Base-by-base conservation (phyloP, 2,797 vertebrate species). In the Thunnus albacares region DNA sequence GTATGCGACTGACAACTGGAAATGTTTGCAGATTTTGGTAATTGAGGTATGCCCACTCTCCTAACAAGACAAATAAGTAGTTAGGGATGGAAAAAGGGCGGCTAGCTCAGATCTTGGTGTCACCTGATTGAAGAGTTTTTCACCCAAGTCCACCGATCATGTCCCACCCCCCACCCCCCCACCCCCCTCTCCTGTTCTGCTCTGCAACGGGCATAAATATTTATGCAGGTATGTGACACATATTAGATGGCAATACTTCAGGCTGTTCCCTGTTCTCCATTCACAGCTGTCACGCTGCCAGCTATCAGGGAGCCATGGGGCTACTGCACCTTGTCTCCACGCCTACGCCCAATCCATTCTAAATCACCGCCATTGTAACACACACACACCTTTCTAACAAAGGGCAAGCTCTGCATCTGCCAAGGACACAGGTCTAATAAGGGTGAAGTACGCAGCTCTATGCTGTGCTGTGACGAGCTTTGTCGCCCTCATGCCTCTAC, bases 171-270 rank as follows among this genome's bases (percentile, higher is more conserved):
- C 66, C 28, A 4, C n/a, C 30, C 26, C 1, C 33, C 41, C 51
- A 26, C 58, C 53, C 60, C 28, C 75, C 81, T 69, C 82, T 60
- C 82, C 73, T 73, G 55, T 83, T 83, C 84, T 81, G 83, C 82
- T 92, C 83, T 91, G 90, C 91, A 90, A 92, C 73, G 78, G 90
- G 85, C 89, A 95, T 95, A 93, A 93, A 95, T 95, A 96, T 96
- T 95, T 95, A 96, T 95, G 93, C 91, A 92, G 93, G 89, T 89
- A 91, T 93, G 93, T 94, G 95, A 95, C 93, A 95, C 93, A 92
- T 95, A 95, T 95, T 94, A 95, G 94, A 95, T 93, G 92, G 93
- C 93, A 91, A 94, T 95, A 94, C 92, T 94, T 95, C 94, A 94
- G 93, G 89, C 92, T 91, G 93, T 94, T 94, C 94, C 93, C 93